These are phyloP conservation scores for Periophthalmus magnuspinnatus DNA, from an alignment of 2,797 vertebrate species.

Conservation along the genomic window DNA sequence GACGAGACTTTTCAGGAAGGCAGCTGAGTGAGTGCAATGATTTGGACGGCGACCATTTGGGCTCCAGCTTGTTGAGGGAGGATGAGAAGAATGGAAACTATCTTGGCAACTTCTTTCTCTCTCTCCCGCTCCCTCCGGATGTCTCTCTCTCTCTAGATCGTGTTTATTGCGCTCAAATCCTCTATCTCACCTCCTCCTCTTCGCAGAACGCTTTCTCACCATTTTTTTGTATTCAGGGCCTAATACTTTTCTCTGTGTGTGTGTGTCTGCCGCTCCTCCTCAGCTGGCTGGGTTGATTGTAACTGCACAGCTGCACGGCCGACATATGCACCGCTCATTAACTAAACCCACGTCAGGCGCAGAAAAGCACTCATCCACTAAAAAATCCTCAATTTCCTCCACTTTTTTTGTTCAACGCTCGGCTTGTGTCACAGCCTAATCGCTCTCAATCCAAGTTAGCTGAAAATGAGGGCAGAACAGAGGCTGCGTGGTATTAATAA, in stretches of 20 bases:
- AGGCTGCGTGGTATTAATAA: background rate
- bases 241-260: constrained; percentile 51
- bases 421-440: constrained; percentile 23
- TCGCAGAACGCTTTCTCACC: constrained; percentile 37
- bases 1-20: constrained; percentile 66
- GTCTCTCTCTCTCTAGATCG: constrained; percentile 27
- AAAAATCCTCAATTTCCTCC: constrained; percentile 58
- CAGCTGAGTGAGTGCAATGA: constrained; percentile 59
- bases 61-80: constrained; percentile 55
- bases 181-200: constrained; percentile 46
- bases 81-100: constrained; percentile 68
- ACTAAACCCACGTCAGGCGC: constrained; percentile 65
- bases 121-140: constrained; percentile 47
- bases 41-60: constrained; percentile 59
- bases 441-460: constrained; percentile 31
- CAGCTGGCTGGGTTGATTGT: constrained; percentile 69
- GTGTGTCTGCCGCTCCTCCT: constrained; percentile 47
- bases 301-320: constrained; percentile 62
- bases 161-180: constrained; percentile 60
- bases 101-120: constrained; percentile 64
- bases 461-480: constrained; percentile 10
- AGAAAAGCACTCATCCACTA: constrained; percentile 63
- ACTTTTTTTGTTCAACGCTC: constrained; percentile 23
- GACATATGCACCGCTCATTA: constrained; percentile 74
- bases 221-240: constrained; percentile 27